phyloP scores from a whole-genome alignment of 2,113 vertebrate genomes.

The Onychostruthus taczanowskii region DNA sequence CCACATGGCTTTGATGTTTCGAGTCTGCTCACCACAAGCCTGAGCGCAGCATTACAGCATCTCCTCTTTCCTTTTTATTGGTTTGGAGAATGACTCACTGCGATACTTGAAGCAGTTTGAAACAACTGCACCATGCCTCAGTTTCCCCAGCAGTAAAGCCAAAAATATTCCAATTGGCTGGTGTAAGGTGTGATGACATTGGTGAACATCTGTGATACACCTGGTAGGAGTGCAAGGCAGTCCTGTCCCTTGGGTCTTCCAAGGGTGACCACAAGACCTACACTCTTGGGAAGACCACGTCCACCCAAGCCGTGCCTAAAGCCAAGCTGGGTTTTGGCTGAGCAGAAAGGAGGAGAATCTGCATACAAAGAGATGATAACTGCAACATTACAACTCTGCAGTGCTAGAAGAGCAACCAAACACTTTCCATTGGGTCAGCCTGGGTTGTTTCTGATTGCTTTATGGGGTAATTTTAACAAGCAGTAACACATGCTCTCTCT shows the following conservation, averaged over 20 bases:
- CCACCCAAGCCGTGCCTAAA: background rate
- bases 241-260: background rate
- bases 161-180: background rate
- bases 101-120: background rate
- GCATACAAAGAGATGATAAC: accelerated
- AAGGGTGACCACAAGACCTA: background rate
- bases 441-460: background rate
- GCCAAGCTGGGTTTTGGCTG: background rate
- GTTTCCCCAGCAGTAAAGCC: background rate
- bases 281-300: background rate
- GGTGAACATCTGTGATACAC: accelerated
- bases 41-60: accelerated
- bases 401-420: background rate
- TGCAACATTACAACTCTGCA: background rate
- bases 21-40: background rate
- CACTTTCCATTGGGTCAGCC: background rate
- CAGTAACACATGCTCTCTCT: background rate
- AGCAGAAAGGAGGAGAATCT: background rate
- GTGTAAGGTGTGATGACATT: background rate
- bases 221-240: background rate
- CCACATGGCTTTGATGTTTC: background rate
- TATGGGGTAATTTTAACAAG: background rate
- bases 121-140: background rate
- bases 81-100: background rate
- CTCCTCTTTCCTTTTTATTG: background rate